Base-by-base conservation (phyloP, 2,888 invertebrate genomes). In the Standfussiana lucernea region DNA sequence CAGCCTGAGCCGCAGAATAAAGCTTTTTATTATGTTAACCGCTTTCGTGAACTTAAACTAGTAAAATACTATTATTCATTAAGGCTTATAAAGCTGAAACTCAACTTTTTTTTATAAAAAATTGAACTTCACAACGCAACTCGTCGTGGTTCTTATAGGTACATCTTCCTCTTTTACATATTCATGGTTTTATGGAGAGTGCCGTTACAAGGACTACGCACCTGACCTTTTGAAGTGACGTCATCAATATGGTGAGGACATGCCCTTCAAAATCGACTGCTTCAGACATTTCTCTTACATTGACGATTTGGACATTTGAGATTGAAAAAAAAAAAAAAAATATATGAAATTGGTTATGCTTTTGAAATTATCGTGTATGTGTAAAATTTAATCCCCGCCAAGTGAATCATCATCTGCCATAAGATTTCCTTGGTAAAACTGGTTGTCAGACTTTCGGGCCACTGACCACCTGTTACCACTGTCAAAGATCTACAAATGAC, bases 201-300 rank as follows among this genome's bases (percentile, higher is more conserved):
- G 28, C 28, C 56, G 61, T 75, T 28, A 61, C 56, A 72, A 80
- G 62, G 65, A 42, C 50, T 42, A 77, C 80, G 77, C 67, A 71
- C 80, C 84, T 84, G 83, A 80, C 80, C 84, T 80, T 84, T 70
- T 53, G 56, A 67, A 77, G 77, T 70, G 47, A 77, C 77, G 56
- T 83, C 83, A 83, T 83, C 80, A 76, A 80, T 83, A 77, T 83
- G 76, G 62, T 47, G 62, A 83, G 80, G 40, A 70, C 69, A 75
- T 42, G 69, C 66, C 83, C 79, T 83, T 61, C 47, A 71, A 32
- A 64, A 74, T 28, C 21, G 72, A 45, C 37, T 28, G 1, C 80
- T 84, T 83, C 42, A 76, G 67, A 70, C 67, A 45, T 10, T 72
- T 47, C 40, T 79, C 65, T 79, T 61, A 65, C 18, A 80, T 35